phyloP scores from a whole-genome alignment of 23 tunicate genomes.

The Aplidium turbinatum region DNA sequence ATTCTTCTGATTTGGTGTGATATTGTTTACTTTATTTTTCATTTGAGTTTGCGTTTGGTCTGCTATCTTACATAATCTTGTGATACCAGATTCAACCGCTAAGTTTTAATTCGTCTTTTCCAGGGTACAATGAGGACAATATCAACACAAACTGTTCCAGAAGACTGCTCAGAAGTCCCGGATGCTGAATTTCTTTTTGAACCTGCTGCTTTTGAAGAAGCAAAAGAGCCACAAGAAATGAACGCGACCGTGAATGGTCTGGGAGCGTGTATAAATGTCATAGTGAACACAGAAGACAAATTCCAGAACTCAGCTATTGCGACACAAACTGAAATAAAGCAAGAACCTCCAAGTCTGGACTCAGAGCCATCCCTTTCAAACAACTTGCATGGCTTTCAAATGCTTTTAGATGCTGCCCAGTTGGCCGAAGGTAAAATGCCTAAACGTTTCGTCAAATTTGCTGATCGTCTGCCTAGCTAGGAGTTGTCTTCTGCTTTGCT shows the following conservation, averaged over 20 bases:
- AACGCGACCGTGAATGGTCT: background rate
- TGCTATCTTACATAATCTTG: too few relatives aligned
- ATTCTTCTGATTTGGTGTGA: too few relatives aligned
- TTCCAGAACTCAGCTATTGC: background rate
- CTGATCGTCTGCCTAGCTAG: too few relatives aligned
- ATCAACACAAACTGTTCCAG: slow-evolving; percentile 19
- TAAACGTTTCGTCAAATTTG: too few relatives aligned
- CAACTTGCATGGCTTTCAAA: slow-evolving; percentile 36
- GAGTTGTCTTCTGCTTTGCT: too few relatives aligned
- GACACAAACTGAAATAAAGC: background rate
- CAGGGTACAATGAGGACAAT: slow-evolving; percentile 1
- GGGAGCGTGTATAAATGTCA: background rate
- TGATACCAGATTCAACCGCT: too few relatives aligned
- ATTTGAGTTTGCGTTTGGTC: too few relatives aligned
- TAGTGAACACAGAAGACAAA: slow-evolving; percentile 14
- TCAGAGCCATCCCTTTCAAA: background rate
- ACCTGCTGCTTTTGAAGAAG: slow-evolving; percentile 38
- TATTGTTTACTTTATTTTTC: too few relatives aligned
- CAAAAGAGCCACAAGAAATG: slow-evolving; percentile 2
- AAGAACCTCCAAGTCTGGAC: background rate
- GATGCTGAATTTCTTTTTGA: slow-evolving; percentile 8
- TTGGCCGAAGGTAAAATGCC: slow-evolving; percentile 26
- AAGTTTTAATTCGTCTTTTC: background rate
- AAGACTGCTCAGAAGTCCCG: slow-evolving; percentile 3
- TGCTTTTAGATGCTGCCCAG: slow-evolving; percentile 59